Percentiles rank a stretch among this genome's conserved stretches.
phyloP scores from a whole-genome alignment of 23 tunicate species.

The Corella eumyota region DNA sequence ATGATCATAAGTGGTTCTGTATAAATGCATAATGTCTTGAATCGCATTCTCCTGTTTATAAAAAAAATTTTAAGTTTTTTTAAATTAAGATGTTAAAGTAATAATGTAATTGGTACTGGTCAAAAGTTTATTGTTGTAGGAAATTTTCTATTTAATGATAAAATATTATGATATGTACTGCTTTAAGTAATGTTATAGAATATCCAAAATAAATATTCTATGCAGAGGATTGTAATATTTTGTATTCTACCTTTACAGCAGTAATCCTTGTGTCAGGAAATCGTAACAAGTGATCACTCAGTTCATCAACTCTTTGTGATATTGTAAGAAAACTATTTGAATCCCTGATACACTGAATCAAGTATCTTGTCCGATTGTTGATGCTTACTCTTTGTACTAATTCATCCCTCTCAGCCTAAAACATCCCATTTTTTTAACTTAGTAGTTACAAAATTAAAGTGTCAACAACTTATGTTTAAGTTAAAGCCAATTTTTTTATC shows the following conservation, averaged over 20 bases:
- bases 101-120: not conserved
- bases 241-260: conserved; percentile 48
- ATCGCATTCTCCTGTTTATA: conserved; percentile 56
- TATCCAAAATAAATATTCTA: not conserved
- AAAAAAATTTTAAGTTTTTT: conserved; percentile 3
- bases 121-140: not conserved
- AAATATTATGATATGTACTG: not conserved
- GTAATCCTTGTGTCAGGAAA: conserved; percentile 89
- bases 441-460: too few relatives aligned
- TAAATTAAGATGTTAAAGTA: not conserved
- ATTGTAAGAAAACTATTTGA: conserved; percentile 15
- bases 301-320: conserved; percentile 23
- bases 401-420: conserved; percentile 24
- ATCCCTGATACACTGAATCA: conserved; percentile 23
- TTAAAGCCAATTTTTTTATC: too few relatives aligned
- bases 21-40: conserved; percentile 39
- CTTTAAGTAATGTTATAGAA: not conserved
- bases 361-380: conserved; percentile 44
- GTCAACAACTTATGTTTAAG: too few relatives aligned
- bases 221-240: not conserved
- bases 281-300: conserved; percentile 62
- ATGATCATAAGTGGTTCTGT: conserved; percentile 23
- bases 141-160: not conserved
- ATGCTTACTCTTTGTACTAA: conserved; percentile 29
- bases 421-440: too few relatives aligned